Evolutionary conservation across 2,888 invertebrate species (phyloP).

Genomic region (Erebia ligea): DNA sequence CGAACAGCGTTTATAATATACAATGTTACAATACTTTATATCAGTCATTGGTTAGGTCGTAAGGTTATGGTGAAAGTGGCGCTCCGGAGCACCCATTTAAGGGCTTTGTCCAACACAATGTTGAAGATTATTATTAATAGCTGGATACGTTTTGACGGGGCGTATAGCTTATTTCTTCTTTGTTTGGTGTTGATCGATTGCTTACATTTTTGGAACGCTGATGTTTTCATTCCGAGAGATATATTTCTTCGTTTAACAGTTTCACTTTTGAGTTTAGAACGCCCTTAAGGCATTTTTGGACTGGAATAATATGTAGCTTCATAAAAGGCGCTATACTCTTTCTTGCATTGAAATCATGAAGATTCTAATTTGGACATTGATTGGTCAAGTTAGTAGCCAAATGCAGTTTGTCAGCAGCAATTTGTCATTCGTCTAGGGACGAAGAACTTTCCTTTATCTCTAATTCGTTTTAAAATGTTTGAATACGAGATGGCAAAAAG

Average conservation of each 20-base stretch:
- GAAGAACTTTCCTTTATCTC: too few species aligned
- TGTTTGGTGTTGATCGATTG: slow-evolving; percentile 29
- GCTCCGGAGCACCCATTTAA: slow-evolving; percentile 28
- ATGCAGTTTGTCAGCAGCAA: too few species aligned
- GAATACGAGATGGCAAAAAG: too few species aligned
- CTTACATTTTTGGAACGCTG: background rate
- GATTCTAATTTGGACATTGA: too few species aligned
- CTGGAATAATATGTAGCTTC: background rate
- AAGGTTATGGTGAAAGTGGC: slow-evolving; percentile 40
- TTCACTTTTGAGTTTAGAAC: background rate
- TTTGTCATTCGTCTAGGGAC: too few species aligned
- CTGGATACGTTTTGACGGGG: slow-evolving; percentile 26
- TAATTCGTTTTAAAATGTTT: too few species aligned
- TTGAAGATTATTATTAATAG: slow-evolving; percentile 39
- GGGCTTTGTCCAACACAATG: slow-evolving; percentile 37
- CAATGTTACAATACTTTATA: slow-evolving; percentile 35
- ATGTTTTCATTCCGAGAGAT: slow-evolving; percentile 14
- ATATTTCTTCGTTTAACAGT: background rate
- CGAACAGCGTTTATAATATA: slow-evolving; percentile 25
- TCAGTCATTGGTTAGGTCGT: slow-evolving; percentile 36
- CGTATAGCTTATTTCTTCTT: slow-evolving; percentile 31
- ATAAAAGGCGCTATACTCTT: background rate
- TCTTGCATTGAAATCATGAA: background rate
- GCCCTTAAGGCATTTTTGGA: background rate
- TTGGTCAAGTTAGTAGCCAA: too few species aligned